Percentiles rank a stretch among this genome's conserved stretches.
phyloP scores from a whole-genome alignment of 2,113 vertebrate species.

The Ascaphus truei region DNA sequence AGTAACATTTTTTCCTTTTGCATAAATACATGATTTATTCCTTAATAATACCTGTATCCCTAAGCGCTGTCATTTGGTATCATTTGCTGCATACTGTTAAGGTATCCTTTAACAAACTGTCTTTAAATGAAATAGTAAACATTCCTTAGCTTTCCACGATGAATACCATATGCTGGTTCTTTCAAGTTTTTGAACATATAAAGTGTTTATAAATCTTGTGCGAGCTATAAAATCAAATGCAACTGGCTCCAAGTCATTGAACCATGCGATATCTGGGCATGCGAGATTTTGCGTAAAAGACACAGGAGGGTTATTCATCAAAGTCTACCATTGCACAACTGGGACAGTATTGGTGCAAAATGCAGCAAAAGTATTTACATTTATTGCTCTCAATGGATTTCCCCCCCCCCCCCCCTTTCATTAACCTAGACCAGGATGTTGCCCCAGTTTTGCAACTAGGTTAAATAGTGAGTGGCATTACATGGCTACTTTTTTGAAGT shows the following conservation, averaged over 20 bases:
- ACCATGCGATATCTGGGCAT: not conserved
- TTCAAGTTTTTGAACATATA: not conserved
- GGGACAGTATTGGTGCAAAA: not conserved
- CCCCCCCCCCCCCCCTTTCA: too few species aligned
- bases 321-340: not conserved
- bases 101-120: constrained; percentile 31
- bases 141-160: constrained; percentile 21
- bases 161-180: constrained; percentile 7
- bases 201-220: not conserved
- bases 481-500: too few species aligned
- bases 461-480: too few species aligned
- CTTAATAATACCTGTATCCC: too few species aligned
- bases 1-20: too few species aligned
- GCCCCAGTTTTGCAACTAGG: too few species aligned
- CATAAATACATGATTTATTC: too few species aligned
- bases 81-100: constrained; percentile 38
- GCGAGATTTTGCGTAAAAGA: not conserved
- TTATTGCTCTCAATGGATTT: too few species aligned
- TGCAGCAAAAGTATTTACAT: too few species aligned
- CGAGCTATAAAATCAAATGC: not conserved
- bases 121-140: constrained; percentile 19
- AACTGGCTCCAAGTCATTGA: not conserved
- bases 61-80: constrained; percentile 31
- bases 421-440: too few species aligned
- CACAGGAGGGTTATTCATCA: not conserved